A percentile compares a stretch with the other conserved stretches of the same genome.
These are phyloP conservation scores for Cliona cf. orientalis DNA, from an alignment of 37 sponge, comb jelly and placozoan species.

Conservation along the genomic window DNA sequence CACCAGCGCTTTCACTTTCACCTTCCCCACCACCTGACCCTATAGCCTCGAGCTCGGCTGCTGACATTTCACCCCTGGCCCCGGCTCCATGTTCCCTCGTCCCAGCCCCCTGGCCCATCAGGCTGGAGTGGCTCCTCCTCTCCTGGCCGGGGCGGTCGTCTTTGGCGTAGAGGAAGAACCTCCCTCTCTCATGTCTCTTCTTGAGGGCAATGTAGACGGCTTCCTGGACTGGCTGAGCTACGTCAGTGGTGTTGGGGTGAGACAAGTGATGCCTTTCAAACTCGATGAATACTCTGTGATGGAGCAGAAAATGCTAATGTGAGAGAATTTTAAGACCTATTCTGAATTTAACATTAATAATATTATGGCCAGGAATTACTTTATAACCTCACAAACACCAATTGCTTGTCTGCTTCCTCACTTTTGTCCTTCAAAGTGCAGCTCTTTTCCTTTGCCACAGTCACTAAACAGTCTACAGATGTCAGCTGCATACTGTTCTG, in stretches of 20 bases:
- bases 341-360: not conserved
- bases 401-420: slow-evolving; percentile 8
- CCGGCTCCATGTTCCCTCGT: too few species aligned
- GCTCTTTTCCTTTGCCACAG: slow-evolving; percentile 62
- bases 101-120: too few species aligned
- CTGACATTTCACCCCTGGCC: not conserved
- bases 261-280: too few species aligned
- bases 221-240: too few species aligned
- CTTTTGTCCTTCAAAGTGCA: slow-evolving; percentile 75
- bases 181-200: slow-evolving; percentile 26
- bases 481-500: slow-evolving; percentile 36
- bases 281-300: not conserved
- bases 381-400: not conserved
- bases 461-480: slow-evolving; percentile 45
- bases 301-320: not conserved
- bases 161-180: slow-evolving; percentile 13
- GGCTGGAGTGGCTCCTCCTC: too few species aligned
- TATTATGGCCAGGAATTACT: not conserved
- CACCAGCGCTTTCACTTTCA: not conserved
- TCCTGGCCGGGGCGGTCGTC: too few species aligned
- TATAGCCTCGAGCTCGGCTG: not conserved
- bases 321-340: too few species aligned
- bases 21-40: not conserved
- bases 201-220: slow-evolving; percentile 68
- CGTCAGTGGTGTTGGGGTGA: not conserved